Evolutionary conservation across 2,797 vertebrate species (phyloP).

Genomic region (Sebastes miniatus): DNA sequence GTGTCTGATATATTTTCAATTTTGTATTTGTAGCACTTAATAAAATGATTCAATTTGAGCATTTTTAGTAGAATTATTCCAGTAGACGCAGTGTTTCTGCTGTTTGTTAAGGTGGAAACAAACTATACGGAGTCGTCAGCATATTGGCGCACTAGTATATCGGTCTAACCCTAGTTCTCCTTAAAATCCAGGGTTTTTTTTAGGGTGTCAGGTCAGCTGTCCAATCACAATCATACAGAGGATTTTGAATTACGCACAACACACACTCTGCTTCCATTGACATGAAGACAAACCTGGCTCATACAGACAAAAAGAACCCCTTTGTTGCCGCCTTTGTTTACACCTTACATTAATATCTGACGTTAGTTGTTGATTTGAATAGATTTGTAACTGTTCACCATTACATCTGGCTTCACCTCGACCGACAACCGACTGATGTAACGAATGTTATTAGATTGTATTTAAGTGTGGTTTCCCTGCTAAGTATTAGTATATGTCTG

Average conservation of each 20-base stretch:
- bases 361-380: neutral
- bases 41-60: constrained; percentile 18
- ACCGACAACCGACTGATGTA: constrained; percentile 3
- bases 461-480: neutral
- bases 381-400: neutral
- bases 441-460: constrained; percentile 7
- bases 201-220: constrained; percentile 16
- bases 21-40: constrained; percentile 34
- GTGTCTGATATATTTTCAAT: constrained; percentile 20
- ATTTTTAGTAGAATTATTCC: neutral
- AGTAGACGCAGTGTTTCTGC: neutral
- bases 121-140: neutral
- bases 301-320: neutral
- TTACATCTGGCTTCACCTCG: neutral
- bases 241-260: neutral
- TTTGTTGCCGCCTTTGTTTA: neutral
- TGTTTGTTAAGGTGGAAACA: neutral
- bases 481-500: neutral
- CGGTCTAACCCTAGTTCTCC: constrained; percentile 23
- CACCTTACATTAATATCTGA: neutral
- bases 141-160: neutral
- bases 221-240: constrained; percentile 22
- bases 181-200: constrained; percentile 31
- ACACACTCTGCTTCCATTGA: neutral
- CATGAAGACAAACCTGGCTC: neutral